Base-by-base conservation (phyloP, 2,888 invertebrate genomes). In the Brachyptera risi region DNA sequence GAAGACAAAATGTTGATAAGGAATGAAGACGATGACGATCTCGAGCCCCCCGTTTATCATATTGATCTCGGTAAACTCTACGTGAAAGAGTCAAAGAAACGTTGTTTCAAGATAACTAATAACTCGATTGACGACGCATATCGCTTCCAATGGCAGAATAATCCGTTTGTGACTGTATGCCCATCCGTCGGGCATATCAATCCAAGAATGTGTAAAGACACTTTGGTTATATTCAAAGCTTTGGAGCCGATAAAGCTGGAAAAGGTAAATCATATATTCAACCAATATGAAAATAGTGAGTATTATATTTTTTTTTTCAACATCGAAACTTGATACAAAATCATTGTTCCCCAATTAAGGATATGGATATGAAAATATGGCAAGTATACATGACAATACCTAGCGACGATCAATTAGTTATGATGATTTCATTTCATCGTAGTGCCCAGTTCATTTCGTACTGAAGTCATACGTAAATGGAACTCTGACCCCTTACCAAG, bases 221-320 rank as follows among this genome's bases (percentile, higher is more conserved):
- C 83, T 21, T 72, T 78, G 5, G 78, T 78, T 1, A 78, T 78
- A 0, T 81, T 83, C 69, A 73, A 76, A 56, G 70, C 80, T 5
- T 70, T 71, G n/a, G 71, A 73, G 54, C 76, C 80, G 1, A 71
- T 71, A 9, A 63, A 54, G 47, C 65, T 73, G 26, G 60, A 68
- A 3, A 70, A 73, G 67, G 76, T 77, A 69, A 60, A 26, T 38
- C n/a, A n/a, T n/a, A n/a, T n/a, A n/a, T n/a, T n/a, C n/a, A n/a
- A n/a, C n/a, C n/a, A n/a, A n/a, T n/a, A n/a, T n/a, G n/a, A n/a
- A n/a, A n/a, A n/a, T n/a, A n/a, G n/a, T n/a, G n/a, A n/a, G n/a
- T n/a, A n/a, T n/a, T n/a, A n/a, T n/a, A n/a, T n/a, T n/a, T n/a
- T n/a, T n/a, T n/a, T n/a, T n/a, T n/a, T n/a, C n/a, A n/a, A n/a